phyloP scores from a whole-genome alignment of 2,113 vertebrate genomes.

The Otolemur garnettii region DNA sequence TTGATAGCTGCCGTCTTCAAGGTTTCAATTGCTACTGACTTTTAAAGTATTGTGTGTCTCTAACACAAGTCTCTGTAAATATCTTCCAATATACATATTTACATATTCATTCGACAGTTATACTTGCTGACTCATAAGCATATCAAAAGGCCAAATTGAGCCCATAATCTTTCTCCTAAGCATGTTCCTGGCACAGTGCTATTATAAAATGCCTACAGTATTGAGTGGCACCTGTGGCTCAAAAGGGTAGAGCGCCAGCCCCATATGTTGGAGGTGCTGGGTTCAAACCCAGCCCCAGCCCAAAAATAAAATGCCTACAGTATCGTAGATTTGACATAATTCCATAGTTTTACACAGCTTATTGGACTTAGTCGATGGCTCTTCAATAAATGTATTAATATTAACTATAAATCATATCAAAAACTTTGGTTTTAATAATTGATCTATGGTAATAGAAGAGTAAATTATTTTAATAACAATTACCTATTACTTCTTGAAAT shows the following conservation, averaged over 20 bases:
- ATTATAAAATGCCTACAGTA: not conserved
- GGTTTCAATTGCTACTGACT: not conserved
- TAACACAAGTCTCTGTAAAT: not conserved
- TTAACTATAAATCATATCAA: conserved; percentile 63
- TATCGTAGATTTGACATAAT: not conserved
- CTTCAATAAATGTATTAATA: conserved; percentile 44
- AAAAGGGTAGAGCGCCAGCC: no score
- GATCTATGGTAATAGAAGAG: conserved; percentile 62
- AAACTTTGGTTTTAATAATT: conserved; percentile 45
- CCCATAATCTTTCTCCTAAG: not conserved
- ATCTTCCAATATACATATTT: not conserved
- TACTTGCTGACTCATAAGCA: not conserved
- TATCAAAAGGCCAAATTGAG: not conserved
- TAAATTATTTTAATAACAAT: conserved; percentile 72
- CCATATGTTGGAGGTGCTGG: no score
- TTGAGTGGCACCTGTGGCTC: no score
- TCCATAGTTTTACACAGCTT: not conserved
- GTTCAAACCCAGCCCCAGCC: no score
- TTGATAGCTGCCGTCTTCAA: not conserved
- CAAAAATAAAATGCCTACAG: not conserved
- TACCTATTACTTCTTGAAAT: conserved; percentile 60
- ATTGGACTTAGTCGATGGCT: not conserved
- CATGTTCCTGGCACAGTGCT: not conserved
- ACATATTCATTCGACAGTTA: not conserved
- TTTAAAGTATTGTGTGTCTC: not conserved